Percentiles rank a stretch among this genome's conserved stretches.
These are phyloP conservation scores for Seriola dumerili DNA, from an alignment of 2,113 vertebrate species.

Conservation along the genomic window DNA sequence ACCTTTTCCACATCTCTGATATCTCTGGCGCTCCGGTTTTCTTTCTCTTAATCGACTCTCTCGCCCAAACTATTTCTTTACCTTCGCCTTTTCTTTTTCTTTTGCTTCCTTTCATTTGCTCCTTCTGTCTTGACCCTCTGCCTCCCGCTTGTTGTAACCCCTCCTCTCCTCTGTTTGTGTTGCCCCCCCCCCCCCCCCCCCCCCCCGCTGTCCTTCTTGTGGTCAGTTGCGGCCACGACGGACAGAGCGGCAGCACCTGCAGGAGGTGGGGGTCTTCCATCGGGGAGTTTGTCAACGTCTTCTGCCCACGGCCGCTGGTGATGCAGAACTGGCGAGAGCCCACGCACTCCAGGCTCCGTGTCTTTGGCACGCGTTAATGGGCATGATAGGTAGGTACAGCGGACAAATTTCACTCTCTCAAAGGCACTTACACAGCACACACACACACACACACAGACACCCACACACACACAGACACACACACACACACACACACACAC, in stretches of 20 bases:
- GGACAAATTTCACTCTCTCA: constrained; percentile 12
- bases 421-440: not conserved
- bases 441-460: too few relatives aligned
- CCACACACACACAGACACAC: too few relatives aligned
- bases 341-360: constrained; percentile 96
- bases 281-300: constrained; percentile 98
- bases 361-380: constrained; percentile 98
- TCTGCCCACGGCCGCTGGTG: constrained; percentile 96
- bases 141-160: not conserved
- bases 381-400: constrained; percentile 94
- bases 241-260: constrained; percentile 96
- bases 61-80: not conserved
- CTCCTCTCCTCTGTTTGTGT: too few relatives aligned
- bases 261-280: constrained; percentile 98
- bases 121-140: not conserved
- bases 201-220: not conserved
- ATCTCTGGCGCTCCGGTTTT: constrained; percentile 46
- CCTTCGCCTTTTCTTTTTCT: constrained; percentile 22
- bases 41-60: constrained; percentile 51
- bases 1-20: constrained; percentile 55
- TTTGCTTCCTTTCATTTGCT: not conserved
- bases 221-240: constrained; percentile 93
- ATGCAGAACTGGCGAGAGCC: constrained; percentile 99
- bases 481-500: too few relatives aligned
- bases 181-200: too few relatives aligned